Conservation (phyloP, 2,888 invertebrate genomes). For the Phaedon cochleariae region DNA sequence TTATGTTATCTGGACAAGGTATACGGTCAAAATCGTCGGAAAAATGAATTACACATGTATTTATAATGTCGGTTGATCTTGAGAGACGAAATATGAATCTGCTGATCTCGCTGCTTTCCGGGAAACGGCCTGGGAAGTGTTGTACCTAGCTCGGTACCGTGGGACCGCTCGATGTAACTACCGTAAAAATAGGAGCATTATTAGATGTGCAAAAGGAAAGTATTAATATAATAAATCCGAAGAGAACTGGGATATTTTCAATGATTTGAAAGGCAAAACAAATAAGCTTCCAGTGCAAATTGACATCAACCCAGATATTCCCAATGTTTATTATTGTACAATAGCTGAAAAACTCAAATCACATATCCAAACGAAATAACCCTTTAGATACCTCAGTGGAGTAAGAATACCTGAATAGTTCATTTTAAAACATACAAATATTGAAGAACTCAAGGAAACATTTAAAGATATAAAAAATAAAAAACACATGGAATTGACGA, state of each 20-base stretch:
- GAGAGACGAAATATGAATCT: too few species aligned
- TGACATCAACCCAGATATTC: neutral
- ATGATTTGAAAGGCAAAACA: conserved; percentile 8
- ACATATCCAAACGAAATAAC: neutral
- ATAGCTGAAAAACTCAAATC: neutral
- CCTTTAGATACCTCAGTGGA: conserved; percentile 48
- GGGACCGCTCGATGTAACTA: too few species aligned
- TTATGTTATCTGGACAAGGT: too few species aligned
- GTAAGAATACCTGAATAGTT: conserved; percentile 2
- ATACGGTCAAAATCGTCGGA: too few species aligned
- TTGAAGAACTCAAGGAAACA: conserved; percentile 8
- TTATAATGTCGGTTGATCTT: too few species aligned
- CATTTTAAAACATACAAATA: conserved; percentile 4
- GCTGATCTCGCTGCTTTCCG: too few species aligned
- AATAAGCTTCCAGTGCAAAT: neutral
- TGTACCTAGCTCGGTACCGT: too few species aligned
- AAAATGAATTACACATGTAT: too few species aligned
- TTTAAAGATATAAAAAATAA: conserved; percentile 6
- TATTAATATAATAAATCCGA: neutral
- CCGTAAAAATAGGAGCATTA: too few species aligned
- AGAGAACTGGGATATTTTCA: conserved; percentile 14
- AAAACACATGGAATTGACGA: conserved; percentile 8
- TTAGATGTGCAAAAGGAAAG: too few species aligned
- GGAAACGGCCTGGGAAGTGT: too few species aligned
- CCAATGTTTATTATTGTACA: neutral